phyloP scores from a whole-genome alignment of 2,113 vertebrate species.

The Uria aalge region DNA sequence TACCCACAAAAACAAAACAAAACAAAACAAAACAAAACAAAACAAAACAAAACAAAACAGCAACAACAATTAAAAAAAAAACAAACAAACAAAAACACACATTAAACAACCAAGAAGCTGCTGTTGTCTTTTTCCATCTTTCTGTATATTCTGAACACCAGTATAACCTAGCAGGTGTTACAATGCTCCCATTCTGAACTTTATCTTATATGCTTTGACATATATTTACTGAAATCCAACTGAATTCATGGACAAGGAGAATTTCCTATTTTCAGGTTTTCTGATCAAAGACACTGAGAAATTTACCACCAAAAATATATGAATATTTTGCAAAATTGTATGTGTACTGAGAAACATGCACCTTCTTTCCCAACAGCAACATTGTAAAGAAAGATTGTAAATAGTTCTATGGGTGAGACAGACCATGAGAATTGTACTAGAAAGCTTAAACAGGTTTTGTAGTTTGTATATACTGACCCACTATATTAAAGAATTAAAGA shows the following conservation, averaged over 20 bases:
- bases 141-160: background rate
- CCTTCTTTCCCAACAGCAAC: background rate
- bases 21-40: background rate
- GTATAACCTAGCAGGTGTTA: background rate
- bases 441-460: background rate
- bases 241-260: background rate
- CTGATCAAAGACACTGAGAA: background rate
- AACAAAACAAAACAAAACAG: background rate
- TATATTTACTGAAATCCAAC: background rate
- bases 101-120: accelerated
- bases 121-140: background rate
- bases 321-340: background rate
- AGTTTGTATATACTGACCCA: background rate
- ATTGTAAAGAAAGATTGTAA: background rate
- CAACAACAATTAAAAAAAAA: too few relatives aligned
- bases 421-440: background rate
- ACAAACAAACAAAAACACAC: background rate
- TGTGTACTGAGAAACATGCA: accelerated
- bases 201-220: background rate
- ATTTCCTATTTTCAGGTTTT: background rate
- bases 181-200: background rate
- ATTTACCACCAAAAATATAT: background rate
- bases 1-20: background rate
- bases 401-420: background rate
- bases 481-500: background rate